Evolutionary conservation across 1,140 invertebrate species (phyloP).

Genomic region (Choristoneura fumiferana): DNA sequence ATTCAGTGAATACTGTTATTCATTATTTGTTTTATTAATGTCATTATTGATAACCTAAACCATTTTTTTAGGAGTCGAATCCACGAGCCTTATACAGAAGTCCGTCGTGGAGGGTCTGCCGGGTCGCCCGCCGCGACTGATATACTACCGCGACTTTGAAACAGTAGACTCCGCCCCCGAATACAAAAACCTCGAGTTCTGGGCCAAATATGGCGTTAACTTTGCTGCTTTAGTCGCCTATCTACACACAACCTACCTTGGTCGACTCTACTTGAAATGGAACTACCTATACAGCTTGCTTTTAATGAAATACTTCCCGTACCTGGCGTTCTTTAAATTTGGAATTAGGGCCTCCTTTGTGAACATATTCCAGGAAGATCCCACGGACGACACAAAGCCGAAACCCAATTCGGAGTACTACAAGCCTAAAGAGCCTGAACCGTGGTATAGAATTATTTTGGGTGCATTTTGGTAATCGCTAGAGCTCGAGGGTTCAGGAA

Average conservation of each 20-base stretch:
- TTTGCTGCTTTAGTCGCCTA: conserved; percentile 25
- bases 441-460: conserved; percentile 43
- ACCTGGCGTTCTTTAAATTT: conserved; percentile 60
- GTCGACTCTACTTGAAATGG: conserved; percentile 56
- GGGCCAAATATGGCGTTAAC: conserved; percentile 43
- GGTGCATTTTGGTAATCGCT: conserved; percentile 36
- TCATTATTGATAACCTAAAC: conserved; percentile 19
- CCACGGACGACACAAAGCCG: conserved; percentile 42
- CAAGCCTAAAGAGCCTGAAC: conserved; percentile 31
- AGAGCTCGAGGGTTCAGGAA: no score
- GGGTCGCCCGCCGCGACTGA: conserved; percentile 23
- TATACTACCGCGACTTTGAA: conserved; percentile 49
- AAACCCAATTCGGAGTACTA: conserved; percentile 53
- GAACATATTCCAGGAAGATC: conserved; percentile 62
- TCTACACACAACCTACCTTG: conserved; percentile 44
- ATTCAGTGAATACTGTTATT: conserved; percentile 14
- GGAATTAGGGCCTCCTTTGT: conserved; percentile 54
- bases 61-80: conserved; percentile 49
- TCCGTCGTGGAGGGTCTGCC: conserved; percentile 41
- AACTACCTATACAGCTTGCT: conserved; percentile 49
- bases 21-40: background rate
- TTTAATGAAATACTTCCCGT: conserved; percentile 68
- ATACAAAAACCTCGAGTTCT: conserved; percentile 43
- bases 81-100: conserved; percentile 37
- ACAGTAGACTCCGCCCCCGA: conserved; percentile 37